Base-by-base conservation (phyloP, 2,888 invertebrate species). In the Oligia strigilis region DNA sequence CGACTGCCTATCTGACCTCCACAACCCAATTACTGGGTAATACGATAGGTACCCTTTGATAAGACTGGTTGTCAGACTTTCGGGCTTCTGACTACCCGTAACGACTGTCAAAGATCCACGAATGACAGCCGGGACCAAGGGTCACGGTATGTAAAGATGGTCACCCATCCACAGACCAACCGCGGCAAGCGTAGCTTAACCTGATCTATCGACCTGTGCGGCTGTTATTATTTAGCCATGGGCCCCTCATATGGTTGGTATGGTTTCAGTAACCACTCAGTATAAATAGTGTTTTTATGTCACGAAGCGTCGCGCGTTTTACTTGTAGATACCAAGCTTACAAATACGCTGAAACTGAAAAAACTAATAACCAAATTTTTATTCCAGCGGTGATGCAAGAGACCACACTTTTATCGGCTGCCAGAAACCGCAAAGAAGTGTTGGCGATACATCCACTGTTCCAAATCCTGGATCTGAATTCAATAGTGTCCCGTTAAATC, bases 391-490 rank as follows among this genome's bases (percentile, higher is more conserved):
- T 8, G 72, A 79, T 3, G 82, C 82, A 60, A 79, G 43, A 52
- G 84, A 84, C 58, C 82, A 82, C 58, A 43, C n/a, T 17, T 2
- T 65, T 17, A 46, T 72, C 36, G 82, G 82, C 43, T 82, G 82
- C 36, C 72, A 62, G 58, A 71, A 71, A 40, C 71, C 17, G 14
- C 36, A 23, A 75, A 36, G 17, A 17, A 58, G 75, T 17, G 0
- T 17, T 23, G 4, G 1, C 72, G 0, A 29, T 36, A 23, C 4
- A 6, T 17, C 23, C 17, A 9, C 3, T 5, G 3, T 23, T 46
- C 8, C n/a, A n/a, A 23, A n/a, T 11, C n/a, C 55, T 78, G 13
- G 0, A 3, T 52, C 46, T 43, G 77, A 29, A 40, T 13, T 17
- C n/a, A 66, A 49, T 11, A 29, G 13, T 78, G 29, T 8, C 73